phyloP scores from a whole-genome alignment of 2,113 vertebrate genomes.

The Phyllopteryx taeniolatus region DNA sequence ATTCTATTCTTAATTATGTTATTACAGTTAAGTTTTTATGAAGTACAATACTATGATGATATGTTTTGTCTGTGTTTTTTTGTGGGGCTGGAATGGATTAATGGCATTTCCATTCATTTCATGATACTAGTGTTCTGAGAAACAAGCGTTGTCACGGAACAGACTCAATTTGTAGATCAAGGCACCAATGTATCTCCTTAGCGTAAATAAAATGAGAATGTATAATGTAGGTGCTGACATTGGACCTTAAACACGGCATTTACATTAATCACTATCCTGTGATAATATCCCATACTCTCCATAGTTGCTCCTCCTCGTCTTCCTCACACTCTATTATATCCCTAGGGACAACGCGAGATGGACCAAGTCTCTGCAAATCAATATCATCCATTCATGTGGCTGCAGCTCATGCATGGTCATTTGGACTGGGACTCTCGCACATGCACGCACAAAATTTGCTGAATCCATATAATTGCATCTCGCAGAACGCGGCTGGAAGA shows the following conservation, averaged over 20 bases:
- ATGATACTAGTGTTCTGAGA: neutral
- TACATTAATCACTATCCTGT: slow-evolving; percentile 1
- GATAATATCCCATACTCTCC: slow-evolving; percentile 15
- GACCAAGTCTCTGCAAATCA: slow-evolving; percentile 56
- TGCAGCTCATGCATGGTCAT: slow-evolving; percentile 32
- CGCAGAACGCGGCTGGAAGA: neutral
- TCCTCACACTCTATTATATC: slow-evolving; percentile 23
- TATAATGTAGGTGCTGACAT: neutral
- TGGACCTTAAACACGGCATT: neutral
- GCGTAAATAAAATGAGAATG: neutral
- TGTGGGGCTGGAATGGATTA: no score
- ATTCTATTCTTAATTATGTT: neutral
- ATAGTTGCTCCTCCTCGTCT: slow-evolving; percentile 14
- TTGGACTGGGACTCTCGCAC: slow-evolving; percentile 16
- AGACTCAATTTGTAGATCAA: neutral
- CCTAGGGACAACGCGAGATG: slow-evolving; percentile 43
- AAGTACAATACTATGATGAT: neutral
- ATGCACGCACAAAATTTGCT: slow-evolving; percentile 1
- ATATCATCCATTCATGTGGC: slow-evolving; percentile 54
- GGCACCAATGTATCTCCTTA: neutral
- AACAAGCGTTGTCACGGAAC: neutral
- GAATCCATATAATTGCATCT: slow-evolving; percentile 4
- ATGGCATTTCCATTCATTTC: neutral
- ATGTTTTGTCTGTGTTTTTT: no score
- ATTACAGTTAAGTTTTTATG: neutral